Conservation (phyloP, 2,797 vertebrate species). For the Danio jaintianensis region DNA sequence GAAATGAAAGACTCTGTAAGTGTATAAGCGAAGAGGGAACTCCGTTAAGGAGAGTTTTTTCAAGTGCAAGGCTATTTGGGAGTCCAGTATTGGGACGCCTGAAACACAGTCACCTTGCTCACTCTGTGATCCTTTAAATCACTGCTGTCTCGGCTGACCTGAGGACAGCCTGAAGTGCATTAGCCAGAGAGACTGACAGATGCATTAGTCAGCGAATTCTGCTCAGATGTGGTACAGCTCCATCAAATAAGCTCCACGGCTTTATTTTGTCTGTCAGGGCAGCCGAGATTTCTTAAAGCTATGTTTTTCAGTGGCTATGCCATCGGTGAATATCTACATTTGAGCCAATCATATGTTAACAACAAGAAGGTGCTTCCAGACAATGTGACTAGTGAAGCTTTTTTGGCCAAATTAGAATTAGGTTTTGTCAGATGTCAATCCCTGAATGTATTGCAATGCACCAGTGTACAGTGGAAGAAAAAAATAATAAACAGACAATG, state of each 20-base stretch:
- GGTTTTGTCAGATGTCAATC: not conserved
- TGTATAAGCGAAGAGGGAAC: constrained; percentile 8
- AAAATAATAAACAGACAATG: not conserved
- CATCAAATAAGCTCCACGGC: constrained; percentile 31
- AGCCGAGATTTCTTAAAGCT: constrained; percentile 19
- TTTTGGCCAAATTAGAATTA: not conserved
- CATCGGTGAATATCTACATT: not conserved
- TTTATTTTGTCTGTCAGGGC: constrained; percentile 38
- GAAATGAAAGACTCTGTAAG: constrained; percentile 8
- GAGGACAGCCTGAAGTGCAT: constrained; percentile 35
- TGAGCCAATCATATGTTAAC: not conserved
- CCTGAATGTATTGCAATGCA: not conserved
- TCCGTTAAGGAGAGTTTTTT: constrained; percentile 47
- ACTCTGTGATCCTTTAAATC: constrained; percentile 58
- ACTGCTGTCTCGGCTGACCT: constrained; percentile 56
- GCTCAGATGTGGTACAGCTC: constrained; percentile 32
- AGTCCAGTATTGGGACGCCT: constrained; percentile 45
- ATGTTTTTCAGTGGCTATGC: not conserved
- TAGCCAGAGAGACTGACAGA: constrained; percentile 26
- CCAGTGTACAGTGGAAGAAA: not conserved
- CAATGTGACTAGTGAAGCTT: not conserved
- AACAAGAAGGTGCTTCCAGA: not conserved
- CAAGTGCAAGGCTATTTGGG: not conserved
- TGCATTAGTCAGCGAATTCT: constrained; percentile 58
- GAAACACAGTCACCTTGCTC: constrained; percentile 55